phyloP scores from a whole-genome alignment of 2,797 vertebrate species.

The Thalassophryne amazonica region DNA sequence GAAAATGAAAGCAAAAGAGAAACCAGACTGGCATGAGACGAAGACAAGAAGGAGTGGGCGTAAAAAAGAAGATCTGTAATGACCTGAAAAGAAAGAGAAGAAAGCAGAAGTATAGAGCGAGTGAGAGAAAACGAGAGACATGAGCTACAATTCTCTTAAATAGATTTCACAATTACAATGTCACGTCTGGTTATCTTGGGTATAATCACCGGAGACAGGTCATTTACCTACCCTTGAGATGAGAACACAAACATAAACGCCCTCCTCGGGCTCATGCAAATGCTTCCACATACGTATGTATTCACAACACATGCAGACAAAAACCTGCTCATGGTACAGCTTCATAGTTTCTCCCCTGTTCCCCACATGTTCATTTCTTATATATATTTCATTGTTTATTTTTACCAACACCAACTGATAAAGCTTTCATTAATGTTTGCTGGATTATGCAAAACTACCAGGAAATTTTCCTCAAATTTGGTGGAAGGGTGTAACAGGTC shows the following conservation, averaged over 20 bases:
- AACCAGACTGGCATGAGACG: not conserved
- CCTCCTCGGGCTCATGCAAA: constrained; percentile 44
- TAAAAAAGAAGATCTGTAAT: constrained; percentile 29
- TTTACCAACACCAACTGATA: no score
- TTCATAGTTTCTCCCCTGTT: no score
- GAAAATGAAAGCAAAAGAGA: not conserved
- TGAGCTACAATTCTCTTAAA: constrained; percentile 77
- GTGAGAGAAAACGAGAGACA: constrained; percentile 30
- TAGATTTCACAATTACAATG: constrained; percentile 80
- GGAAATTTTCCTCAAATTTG: no score
- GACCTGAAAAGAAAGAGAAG: constrained; percentile 35
- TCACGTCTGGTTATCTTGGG: constrained; percentile 76
- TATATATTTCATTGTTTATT: no score
- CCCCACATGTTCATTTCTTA: no score
- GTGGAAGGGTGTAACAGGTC: no score
- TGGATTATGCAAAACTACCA: no score
- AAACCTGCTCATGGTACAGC: no score
- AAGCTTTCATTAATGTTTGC: no score
- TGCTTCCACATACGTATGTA: constrained; percentile 4
- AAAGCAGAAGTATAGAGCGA: constrained; percentile 32
- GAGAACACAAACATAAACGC: constrained; percentile 63
- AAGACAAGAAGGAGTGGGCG: constrained; percentile 13
- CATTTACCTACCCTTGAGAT: constrained; percentile 64
- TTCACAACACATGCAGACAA: constrained; percentile 1
- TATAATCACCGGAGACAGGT: constrained; percentile 79